A percentile compares a stretch with the other conserved stretches of the same genome.
These are phyloP conservation scores for Heptranchias perlo DNA, from an alignment of 2,113 vertebrate genomes.

Conservation along the genomic window DNA sequence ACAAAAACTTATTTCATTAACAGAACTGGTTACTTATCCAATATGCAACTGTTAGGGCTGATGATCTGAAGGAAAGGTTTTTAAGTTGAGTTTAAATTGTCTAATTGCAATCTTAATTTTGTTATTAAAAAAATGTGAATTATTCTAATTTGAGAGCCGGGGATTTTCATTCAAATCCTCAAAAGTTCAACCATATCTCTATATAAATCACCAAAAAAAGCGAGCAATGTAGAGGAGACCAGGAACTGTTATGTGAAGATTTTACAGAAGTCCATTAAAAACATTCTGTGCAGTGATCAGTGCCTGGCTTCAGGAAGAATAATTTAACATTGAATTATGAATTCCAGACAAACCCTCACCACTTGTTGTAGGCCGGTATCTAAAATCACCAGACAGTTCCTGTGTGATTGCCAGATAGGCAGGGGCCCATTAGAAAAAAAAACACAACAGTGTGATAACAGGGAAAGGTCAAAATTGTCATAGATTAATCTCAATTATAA, in stretches of 20 bases:
- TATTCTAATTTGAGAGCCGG: background rate
- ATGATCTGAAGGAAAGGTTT: background rate
- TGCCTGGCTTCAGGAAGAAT: conserved; percentile 15
- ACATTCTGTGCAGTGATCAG: conserved; percentile 20
- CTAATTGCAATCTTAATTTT: background rate
- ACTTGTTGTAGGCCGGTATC: conserved; percentile 28
- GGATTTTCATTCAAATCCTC: background rate
- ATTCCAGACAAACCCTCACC: conserved; percentile 30
- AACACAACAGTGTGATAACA: conserved; percentile 35
- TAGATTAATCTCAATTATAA: conserved; percentile 95
- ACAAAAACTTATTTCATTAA: background rate
- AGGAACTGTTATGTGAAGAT: background rate
- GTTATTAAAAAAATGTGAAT: background rate
- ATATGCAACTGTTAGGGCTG: background rate
- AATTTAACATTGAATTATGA: conserved; percentile 31
- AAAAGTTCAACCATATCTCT: background rate
- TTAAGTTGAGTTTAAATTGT: background rate
- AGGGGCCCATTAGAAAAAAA: conserved; percentile 33
- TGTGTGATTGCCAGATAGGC: conserved; percentile 33
- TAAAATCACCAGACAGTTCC: conserved; percentile 38
- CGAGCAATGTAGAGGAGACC: background rate
- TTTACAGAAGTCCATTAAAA: conserved; percentile 19
- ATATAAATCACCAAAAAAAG: background rate
- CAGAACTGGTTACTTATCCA: background rate
- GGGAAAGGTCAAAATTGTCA: conserved; percentile 85